These are phyloP conservation scores for Solen grandis DNA, from an alignment of 1,140 invertebrate species.

Conservation along the genomic window DNA sequence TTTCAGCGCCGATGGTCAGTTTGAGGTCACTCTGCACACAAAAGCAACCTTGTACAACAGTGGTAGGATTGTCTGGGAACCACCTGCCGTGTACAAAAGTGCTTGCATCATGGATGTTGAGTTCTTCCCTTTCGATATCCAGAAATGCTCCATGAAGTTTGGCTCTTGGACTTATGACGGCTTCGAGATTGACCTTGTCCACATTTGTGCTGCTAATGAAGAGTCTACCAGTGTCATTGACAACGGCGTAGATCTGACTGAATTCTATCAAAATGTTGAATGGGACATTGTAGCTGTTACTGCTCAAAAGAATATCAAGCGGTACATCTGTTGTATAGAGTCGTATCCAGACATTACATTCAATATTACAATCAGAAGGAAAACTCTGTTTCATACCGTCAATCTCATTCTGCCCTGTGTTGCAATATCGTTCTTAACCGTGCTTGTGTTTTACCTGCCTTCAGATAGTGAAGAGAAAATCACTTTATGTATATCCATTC, in stretches of 20 bases:
- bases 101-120: conserved; percentile 98
- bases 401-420: conserved; percentile 80
- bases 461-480: conserved; percentile 99
- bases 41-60: conserved; percentile 84
- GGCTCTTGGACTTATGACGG: conserved; percentile 94
- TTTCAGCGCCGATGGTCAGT: conserved; percentile 85
- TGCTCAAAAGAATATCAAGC: conserved; percentile 75
- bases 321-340: conserved; percentile 92
- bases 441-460: conserved; percentile 98
- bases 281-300: conserved; percentile 95
- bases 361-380: conserved; percentile 94
- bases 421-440: conserved; percentile 93
- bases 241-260: conserved; percentile 77
- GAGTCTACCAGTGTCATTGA: conserved; percentile 58
- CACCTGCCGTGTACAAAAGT: conserved; percentile 99
- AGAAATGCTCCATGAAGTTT: conserved; percentile 92
- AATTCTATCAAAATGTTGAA: conserved; percentile 89
- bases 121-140: conserved; percentile 93
- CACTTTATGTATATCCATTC: conserved; percentile 98
- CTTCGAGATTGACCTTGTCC: conserved; percentile 89
- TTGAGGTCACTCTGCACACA: conserved; percentile 83
- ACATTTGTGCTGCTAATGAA: conserved; percentile 67
- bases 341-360: conserved; percentile 98
- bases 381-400: conserved; percentile 80
- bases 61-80: conserved; percentile 98